These are phyloP conservation scores for Exocentrus adspersus DNA, from an alignment of 2,888 invertebrate species.

Conservation along the genomic window DNA sequence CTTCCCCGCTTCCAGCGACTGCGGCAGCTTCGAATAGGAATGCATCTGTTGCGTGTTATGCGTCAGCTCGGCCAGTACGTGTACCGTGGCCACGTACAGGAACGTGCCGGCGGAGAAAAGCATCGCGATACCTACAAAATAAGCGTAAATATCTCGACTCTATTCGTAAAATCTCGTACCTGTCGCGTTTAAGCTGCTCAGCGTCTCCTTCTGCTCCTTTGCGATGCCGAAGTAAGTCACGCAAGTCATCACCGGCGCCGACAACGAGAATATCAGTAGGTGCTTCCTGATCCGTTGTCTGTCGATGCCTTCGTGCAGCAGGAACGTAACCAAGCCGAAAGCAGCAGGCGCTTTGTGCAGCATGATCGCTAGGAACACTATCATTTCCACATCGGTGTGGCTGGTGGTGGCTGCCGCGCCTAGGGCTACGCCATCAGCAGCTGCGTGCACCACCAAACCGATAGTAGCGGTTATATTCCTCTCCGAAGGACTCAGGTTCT, in stretches of 20 bases:
- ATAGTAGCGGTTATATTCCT: constrained; percentile 93
- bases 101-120: constrained; percentile 99
- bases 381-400: constrained; percentile 95
- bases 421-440: constrained; percentile 96
- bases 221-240: constrained; percentile 94
- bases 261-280: constrained; percentile 88
- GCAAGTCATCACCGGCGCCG: constrained; percentile 91
- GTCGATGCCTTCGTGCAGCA: constrained; percentile 95
- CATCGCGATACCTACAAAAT: constrained; percentile 84
- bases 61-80: constrained; percentile 95
- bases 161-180: too few relatives aligned
- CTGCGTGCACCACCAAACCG: constrained; percentile 97
- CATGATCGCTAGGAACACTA: constrained; percentile 99
- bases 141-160: too few relatives aligned
- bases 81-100: constrained; percentile 97
- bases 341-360: constrained; percentile 99
- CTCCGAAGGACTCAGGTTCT: constrained; percentile 71
- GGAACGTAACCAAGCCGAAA: constrained; percentile 97
- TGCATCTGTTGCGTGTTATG: constrained; percentile 65
- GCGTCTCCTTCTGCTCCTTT: constrained; percentile 89
- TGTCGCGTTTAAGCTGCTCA: constrained; percentile 91
- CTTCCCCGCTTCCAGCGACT: constrained; percentile 57
- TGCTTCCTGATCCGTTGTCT: constrained; percentile 87
- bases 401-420: constrained; percentile 98
- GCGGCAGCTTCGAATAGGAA: constrained; percentile 58